A percentile compares a stretch with the other conserved stretches of the same genome.
Conservation (phyloP, 2,113 vertebrate genomes). For the Pseudopodoces humilis region DNA sequence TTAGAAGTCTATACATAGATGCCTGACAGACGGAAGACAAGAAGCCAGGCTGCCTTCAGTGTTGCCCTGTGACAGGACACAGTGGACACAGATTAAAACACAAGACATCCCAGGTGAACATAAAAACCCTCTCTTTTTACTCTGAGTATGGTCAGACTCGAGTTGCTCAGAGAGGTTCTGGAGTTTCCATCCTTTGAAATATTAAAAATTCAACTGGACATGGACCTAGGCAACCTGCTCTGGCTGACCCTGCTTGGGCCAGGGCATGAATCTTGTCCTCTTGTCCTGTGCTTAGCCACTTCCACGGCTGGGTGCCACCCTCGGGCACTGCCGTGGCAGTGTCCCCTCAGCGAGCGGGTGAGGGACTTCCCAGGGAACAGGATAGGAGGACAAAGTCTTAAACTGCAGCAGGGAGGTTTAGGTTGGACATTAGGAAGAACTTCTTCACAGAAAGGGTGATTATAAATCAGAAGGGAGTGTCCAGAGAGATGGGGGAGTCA, state of each 20-base stretch:
- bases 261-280: not conserved
- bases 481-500: not conserved
- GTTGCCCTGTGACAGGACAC: not conserved
- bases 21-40: not conserved
- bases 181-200: not conserved
- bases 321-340: accelerated
- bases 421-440: not conserved
- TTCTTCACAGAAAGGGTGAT: not conserved
- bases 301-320: not conserved
- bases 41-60: not conserved
- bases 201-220: not conserved
- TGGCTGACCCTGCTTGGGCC: not conserved
- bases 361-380: not conserved
- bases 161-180: not conserved
- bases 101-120: not conserved
- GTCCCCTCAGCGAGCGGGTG: accelerated
- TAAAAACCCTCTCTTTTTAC: not conserved
- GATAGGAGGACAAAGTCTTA: not conserved
- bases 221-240: not conserved
- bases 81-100: not conserved
- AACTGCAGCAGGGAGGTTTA: not conserved
- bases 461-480: not conserved
- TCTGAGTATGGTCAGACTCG: not conserved
- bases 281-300: accelerated
- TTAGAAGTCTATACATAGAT: not conserved